Percentiles rank a stretch among this genome's conserved stretches.
phyloP scores from a whole-genome alignment of 2,888 invertebrate genomes.

The Amphipyra berbera region DNA sequence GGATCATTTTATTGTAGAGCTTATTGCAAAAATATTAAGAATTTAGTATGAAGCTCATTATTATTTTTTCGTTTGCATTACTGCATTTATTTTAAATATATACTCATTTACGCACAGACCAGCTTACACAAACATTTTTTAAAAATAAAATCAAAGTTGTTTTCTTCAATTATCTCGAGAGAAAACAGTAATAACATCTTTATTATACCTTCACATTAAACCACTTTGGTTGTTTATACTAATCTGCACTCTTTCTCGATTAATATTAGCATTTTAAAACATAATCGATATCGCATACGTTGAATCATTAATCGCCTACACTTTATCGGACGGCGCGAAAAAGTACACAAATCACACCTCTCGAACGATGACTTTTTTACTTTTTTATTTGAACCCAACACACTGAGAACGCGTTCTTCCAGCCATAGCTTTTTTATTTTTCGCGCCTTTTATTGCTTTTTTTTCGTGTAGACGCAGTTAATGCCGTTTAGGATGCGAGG shows the following conservation, averaged over 20 bases:
- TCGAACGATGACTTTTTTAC: conserved; percentile 71
- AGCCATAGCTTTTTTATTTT: conserved; percentile 66
- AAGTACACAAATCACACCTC: conserved; percentile 87
- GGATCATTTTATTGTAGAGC: conserved; percentile 20
- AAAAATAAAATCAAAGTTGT: background rate
- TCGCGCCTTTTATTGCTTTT: conserved; percentile 68
- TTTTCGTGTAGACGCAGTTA: conserved; percentile 65
- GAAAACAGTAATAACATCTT: conserved; percentile 1
- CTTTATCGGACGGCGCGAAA: conserved; percentile 82
- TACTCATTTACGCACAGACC: conserved; percentile 4
- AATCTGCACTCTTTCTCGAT: conserved; percentile 36
- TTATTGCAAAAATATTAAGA: conserved; percentile 14
- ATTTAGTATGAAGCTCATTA: conserved; percentile 10
- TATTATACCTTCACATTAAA: conserved; percentile 28
- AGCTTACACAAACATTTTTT: background rate
- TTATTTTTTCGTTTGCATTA: conserved; percentile 5
- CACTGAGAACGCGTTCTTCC: conserved; percentile 78
- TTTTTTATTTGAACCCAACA: conserved; percentile 67
- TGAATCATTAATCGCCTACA: conserved; percentile 78
- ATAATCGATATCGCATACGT: conserved; percentile 77
- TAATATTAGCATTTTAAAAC: conserved; percentile 63
- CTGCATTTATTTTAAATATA: background rate
- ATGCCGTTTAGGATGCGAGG: conserved; percentile 61
- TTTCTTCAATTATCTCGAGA: background rate
- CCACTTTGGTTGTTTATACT: conserved; percentile 21